A percentile compares a stretch with the other conserved stretches of the same genome.
These are phyloP conservation scores for Elgonia sp. DNA, from an alignment of 2,888 invertebrate genomes.

Conservation along the genomic window DNA sequence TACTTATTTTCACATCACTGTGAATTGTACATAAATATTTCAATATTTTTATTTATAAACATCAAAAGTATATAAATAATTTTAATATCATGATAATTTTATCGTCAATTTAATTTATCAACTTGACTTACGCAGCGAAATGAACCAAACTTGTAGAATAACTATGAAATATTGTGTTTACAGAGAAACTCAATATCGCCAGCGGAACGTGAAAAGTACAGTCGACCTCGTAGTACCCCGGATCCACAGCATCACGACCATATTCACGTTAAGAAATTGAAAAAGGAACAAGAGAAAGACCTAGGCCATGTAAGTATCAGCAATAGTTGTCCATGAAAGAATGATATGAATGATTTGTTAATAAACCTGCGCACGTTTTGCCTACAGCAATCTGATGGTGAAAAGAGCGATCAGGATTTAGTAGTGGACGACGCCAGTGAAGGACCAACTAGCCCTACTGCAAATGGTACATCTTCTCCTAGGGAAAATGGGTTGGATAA, in stretches of 20 bases:
- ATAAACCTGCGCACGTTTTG: conserved; percentile 75
- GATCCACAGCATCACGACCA: conserved; percentile 90
- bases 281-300: conserved; percentile 92
- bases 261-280: conserved; percentile 91
- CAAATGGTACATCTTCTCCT: conserved; percentile 96
- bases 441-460: conserved; percentile 93
- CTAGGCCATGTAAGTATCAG: conserved; percentile 91
- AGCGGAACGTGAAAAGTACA: conserved; percentile 91
- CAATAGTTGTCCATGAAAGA: conserved; percentile 25
- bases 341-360: conserved; percentile 50
- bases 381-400: conserved; percentile 92
- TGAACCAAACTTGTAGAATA: background rate
- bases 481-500: conserved; percentile 95
- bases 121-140: conserved; percentile 25
- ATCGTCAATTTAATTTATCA: background rate
- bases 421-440: conserved; percentile 98
- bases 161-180: conserved; percentile 80
- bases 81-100: no score
- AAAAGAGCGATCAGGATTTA: conserved; percentile 96
- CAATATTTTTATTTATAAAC: no score
- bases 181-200: conserved; percentile 96
- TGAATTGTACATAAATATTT: no score
- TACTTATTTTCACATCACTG: no score
- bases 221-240: conserved; percentile 92
- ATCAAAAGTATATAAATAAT: no score